Conservation (phyloP, 2,888 invertebrate genomes). For the Siphonodentalium dalli region DNA sequence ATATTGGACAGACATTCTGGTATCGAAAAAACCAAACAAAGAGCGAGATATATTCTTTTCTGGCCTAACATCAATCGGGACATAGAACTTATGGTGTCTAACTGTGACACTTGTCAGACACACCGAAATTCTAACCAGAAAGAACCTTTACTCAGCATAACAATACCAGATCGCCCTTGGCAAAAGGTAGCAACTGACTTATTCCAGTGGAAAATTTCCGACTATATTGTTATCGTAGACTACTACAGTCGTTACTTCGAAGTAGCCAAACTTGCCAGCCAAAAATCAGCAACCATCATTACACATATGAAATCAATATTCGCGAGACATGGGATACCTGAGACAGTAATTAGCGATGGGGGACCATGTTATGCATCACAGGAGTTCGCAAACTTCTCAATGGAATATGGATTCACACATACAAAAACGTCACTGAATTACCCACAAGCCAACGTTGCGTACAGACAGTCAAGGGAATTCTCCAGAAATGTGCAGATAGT, state of each 20-base stretch:
- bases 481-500: too few species aligned
- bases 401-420: too few species aligned
- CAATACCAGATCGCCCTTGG: constrained; percentile 22
- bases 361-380: constrained; percentile 19
- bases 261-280: constrained; percentile 14
- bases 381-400: constrained; percentile 7
- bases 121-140: constrained; percentile 12
- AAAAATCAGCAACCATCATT: constrained; percentile 13
- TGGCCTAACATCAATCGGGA: too few species aligned
- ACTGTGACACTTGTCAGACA: too few species aligned
- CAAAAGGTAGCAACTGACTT: constrained; percentile 25
- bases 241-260: constrained; percentile 29
- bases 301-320: constrained; percentile 22
- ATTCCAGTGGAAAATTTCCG: constrained; percentile 11
- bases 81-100: too few species aligned
- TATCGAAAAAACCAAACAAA: too few species aligned
- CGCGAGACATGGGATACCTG: constrained; percentile 25
- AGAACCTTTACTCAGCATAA: constrained; percentile 17
- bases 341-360: constrained; percentile 17
- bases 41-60: too few species aligned
- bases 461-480: too few species aligned
- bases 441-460: too few species aligned
- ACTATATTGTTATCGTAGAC: constrained; percentile 28
- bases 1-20: too few species aligned
- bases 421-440: too few species aligned